Evolutionary conservation across 2,797 vertebrate genomes (phyloP).

Genomic region (Sciurus carolinensis): DNA sequence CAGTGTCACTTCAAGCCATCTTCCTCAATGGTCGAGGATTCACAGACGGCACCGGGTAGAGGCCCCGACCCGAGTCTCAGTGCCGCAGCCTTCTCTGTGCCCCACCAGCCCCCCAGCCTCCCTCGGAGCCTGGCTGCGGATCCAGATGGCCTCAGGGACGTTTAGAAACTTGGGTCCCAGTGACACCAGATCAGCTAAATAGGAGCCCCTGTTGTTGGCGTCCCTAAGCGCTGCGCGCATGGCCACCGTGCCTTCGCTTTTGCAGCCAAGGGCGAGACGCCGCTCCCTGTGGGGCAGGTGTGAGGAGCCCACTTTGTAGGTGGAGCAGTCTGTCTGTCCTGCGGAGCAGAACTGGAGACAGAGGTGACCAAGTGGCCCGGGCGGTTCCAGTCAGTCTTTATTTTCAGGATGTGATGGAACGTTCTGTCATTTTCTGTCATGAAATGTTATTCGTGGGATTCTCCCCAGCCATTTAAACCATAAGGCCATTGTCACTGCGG

Average conservation of each 20-base stretch:
- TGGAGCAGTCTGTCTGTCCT: too few species aligned
- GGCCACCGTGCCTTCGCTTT: too few species aligned
- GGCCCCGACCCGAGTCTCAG: too few species aligned
- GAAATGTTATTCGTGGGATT: neutral
- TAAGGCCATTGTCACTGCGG: neutral
- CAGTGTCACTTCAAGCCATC: neutral
- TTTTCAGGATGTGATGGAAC: neutral
- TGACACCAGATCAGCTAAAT: too few species aligned
- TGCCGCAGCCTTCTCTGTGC: neutral
- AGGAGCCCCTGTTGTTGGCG: too few species aligned
- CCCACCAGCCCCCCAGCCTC: neutral
- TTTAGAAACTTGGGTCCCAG: neutral
- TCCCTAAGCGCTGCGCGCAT: too few species aligned
- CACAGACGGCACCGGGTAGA: neutral
- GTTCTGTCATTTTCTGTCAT: neutral
- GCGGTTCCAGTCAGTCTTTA: neutral
- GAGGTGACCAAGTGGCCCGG: neutral
- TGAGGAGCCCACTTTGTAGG: fast-evolving
- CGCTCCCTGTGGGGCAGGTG: too few species aligned
- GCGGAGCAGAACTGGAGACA: too few species aligned
- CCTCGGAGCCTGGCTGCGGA: neutral
- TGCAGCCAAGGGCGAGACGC: too few species aligned
- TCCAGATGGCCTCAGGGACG: neutral
- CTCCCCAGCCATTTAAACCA: neutral
- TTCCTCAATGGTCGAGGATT: neutral